These are phyloP conservation scores for Oxytorus armatus DNA, from an alignment of 2,888 invertebrate genomes.

Conservation along the genomic window DNA sequence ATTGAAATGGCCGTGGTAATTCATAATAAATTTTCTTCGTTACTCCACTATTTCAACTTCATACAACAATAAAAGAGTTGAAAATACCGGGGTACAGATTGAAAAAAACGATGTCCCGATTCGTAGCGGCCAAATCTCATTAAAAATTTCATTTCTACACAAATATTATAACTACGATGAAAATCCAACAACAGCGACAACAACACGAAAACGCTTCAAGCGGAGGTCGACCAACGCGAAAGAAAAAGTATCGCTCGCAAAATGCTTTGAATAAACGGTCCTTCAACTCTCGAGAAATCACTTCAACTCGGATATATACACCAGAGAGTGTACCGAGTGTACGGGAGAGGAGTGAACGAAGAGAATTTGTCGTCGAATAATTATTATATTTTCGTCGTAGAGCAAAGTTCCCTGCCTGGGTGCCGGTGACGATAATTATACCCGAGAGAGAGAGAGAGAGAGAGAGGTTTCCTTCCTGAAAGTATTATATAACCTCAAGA, in stretches of 20 bases:
- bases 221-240: slow-evolving; percentile 4
- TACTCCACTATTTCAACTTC: not conserved
- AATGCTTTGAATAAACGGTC: not conserved
- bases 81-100: not conserved
- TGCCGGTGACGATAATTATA: slow-evolving; percentile 39
- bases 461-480: slow-evolving; percentile 16
- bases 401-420: slow-evolving; percentile 29
- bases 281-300: slow-evolving; percentile 5
- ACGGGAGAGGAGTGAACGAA: not conserved
- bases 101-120: not conserved
- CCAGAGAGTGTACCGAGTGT: no score
- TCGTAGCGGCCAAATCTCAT: not conserved
- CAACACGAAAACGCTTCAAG: not conserved
- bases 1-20: no score
- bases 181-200: not conserved
- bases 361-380: slow-evolving; percentile 37
- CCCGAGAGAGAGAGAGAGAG: slow-evolving; percentile 35
- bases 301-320: not conserved
- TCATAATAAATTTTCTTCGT: no score
- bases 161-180: not conserved
- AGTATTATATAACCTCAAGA: slow-evolving; percentile 48
- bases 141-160: slow-evolving; percentile 7
- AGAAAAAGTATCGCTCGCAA: not conserved
- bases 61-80: not conserved
- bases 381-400: slow-evolving; percentile 40